Evolutionary conservation across 2,797 vertebrate genomes (phyloP).

Genomic region (Enteromius viviparus): DNA sequence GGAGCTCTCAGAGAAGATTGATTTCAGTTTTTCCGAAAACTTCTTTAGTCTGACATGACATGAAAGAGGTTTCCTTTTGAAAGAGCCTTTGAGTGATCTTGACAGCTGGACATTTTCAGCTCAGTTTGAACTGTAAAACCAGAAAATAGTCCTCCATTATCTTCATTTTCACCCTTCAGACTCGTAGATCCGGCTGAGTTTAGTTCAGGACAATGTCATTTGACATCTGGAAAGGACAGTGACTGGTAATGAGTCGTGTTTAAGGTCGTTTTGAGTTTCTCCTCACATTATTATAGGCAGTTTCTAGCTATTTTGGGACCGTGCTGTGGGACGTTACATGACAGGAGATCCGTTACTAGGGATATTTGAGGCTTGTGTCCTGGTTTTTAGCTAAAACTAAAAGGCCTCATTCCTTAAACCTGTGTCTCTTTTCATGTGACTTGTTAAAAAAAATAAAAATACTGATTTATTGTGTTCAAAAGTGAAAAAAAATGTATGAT

Average conservation of each 20-base stretch:
- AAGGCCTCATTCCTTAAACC: neutral
- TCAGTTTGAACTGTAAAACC: neutral
- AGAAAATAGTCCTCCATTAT: neutral
- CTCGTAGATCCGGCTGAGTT: neutral
- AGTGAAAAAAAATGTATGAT: too few relatives aligned
- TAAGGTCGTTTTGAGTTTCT: slow-evolving; percentile 9
- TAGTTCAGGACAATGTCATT: neutral
- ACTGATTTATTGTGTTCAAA: too few relatives aligned
- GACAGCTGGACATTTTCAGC: neutral
- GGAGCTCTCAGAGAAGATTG: neutral
- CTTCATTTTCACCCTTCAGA: neutral
- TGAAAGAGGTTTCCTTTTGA: neutral
- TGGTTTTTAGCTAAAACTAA: neutral
- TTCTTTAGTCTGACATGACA: slow-evolving; percentile 13
- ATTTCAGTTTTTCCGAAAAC: neutral
- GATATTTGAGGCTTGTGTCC: neutral
- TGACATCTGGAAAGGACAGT: neutral
- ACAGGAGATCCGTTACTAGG: neutral
- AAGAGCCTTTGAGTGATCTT: neutral
- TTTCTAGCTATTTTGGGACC: neutral
- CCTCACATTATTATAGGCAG: neutral
- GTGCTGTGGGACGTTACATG: slow-evolving; percentile 2
- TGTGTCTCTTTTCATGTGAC: neutral
- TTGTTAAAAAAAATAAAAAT: neutral
- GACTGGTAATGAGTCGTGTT: neutral